Conservation (phyloP, 2,113 vertebrate species). For the Salvelinus sp. region DNA sequence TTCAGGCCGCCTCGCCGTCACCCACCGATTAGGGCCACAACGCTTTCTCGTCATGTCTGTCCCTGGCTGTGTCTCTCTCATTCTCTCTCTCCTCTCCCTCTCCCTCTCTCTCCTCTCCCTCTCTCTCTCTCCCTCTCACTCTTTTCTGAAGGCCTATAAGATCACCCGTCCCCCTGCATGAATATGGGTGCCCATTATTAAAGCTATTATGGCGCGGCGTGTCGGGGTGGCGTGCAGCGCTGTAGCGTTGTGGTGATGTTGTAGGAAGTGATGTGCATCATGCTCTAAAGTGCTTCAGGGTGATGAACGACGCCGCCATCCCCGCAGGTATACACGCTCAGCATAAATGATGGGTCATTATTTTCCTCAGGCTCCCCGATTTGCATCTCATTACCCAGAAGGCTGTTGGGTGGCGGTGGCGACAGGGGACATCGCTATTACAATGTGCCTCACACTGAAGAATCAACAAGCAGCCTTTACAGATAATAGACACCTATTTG, state of each 20-base stretch:
- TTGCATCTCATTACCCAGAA: slow-evolving; percentile 51
- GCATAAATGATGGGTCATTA: slow-evolving; percentile 50
- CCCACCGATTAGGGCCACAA: slow-evolving; percentile 12
- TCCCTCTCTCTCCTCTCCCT: slow-evolving; percentile 22
- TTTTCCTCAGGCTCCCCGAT: slow-evolving; percentile 39
- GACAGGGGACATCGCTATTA: neutral
- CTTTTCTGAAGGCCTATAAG: slow-evolving; percentile 9
- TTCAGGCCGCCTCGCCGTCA: too few relatives aligned
- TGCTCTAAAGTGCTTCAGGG: slow-evolving; percentile 9
- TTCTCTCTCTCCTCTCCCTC: slow-evolving; percentile 22
- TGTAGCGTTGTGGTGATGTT: neutral
- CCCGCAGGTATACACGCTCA: slow-evolving; percentile 28
- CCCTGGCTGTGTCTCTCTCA: slow-evolving; percentile 18
- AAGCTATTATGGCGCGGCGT: neutral
- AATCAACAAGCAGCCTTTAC: neutral
- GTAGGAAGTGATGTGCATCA: slow-evolving; percentile 17
- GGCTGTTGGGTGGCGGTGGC: neutral
- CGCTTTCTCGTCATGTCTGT: neutral
- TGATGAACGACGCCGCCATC: slow-evolving; percentile 34
- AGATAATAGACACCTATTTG: neutral
- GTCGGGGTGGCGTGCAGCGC: neutral
- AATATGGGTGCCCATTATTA: neutral
- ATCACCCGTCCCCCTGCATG: slow-evolving; percentile 5
- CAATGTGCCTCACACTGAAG: neutral
- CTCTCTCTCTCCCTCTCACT: slow-evolving; percentile 9